Evolutionary conservation across 2,113 vertebrate genomes (phyloP).

Genomic region (Epinephelus cyanopodus): DNA sequence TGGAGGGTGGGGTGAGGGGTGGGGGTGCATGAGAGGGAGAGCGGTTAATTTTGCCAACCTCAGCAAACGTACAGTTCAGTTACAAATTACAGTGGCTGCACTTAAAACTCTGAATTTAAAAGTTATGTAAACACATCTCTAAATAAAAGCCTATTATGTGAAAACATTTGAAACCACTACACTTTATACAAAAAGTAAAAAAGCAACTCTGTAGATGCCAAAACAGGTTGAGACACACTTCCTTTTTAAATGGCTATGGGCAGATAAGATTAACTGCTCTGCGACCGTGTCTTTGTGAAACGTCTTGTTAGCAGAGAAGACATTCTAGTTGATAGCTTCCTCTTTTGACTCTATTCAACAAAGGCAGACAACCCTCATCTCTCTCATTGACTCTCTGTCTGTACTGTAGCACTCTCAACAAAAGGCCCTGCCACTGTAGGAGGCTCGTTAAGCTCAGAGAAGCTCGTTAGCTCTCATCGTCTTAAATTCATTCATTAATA

Average conservation of each 20-base stretch:
- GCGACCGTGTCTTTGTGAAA: not conserved
- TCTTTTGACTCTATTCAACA: constrained; percentile 42
- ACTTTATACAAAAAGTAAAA: not conserved
- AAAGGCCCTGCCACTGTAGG: constrained; percentile 39
- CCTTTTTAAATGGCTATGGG: not conserved
- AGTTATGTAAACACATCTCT: not conserved
- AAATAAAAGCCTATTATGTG: not conserved
- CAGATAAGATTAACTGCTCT: constrained; percentile 1
- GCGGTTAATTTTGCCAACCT: not conserved
- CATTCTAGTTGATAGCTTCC: constrained; percentile 24
- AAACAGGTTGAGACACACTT: not conserved
- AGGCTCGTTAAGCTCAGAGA: constrained; percentile 59
- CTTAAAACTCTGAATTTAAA: not conserved
- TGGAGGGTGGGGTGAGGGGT: constrained; percentile 57
- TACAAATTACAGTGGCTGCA: not conserved
- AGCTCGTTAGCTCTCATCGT: constrained; percentile 71
- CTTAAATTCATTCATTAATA: constrained; percentile 80
- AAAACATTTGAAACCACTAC: not conserved
- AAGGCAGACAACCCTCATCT: constrained; percentile 33
- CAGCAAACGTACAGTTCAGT: not conserved
- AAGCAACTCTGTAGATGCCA: not conserved
- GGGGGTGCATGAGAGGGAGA: constrained; percentile 2
- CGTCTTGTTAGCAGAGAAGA: constrained; percentile 20
- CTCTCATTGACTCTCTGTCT: constrained; percentile 30
- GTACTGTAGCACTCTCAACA: constrained; percentile 39